Base-by-base conservation (phyloP, 2,888 invertebrate genomes). In the Frankliniella fusca region DNA sequence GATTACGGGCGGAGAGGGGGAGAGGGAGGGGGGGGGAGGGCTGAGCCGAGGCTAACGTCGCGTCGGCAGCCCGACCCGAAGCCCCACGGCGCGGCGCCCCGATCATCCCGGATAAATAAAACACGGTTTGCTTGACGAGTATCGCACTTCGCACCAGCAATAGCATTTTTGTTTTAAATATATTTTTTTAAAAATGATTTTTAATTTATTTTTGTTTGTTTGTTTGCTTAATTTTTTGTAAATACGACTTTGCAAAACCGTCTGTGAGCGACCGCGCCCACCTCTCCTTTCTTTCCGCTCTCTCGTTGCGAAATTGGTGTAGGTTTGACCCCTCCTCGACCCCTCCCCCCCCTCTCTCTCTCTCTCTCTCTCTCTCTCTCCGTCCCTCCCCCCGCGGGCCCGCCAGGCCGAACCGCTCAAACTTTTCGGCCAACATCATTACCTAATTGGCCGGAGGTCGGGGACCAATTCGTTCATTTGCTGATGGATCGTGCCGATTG, bases 381-480 rank as follows among this genome's bases (percentile, higher is more conserved):
- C 23, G 3, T n/a, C 65, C 65, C 65, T 10, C n/a, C n/a, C 65
- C 23, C 70, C 70, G n/a, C 7, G 5, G 15, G 54, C 15, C 11
- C 54, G 18, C 54, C 5, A 15, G 54, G 18, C 18, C 54, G 54
- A 15, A 54, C 70, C 70, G 23, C 3, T 23, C 70, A 70, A 70
- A 70, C 70, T 70, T 70, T 70, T 27, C 70, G 70, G 1, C 70
- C 23, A 27, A 76, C 70, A 76, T 76, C 70, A 23, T 76, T 76
- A 76, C 70, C 70, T 27, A 76, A 76, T 76, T 76, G 70, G 70
- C 38, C 38, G 38, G 38, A 38, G 38, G 38, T 27, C 70, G n/a
- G 61, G 61, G 61, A 76, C 70, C 70, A 76, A 76, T 76, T 76
- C 70, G 70, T 76, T 76, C 70, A 76, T 76, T 76, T 76, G 23